Evolutionary conservation across 2,888 invertebrate species (phyloP).

Genomic region (Chalcosyrphus nemorum): DNA sequence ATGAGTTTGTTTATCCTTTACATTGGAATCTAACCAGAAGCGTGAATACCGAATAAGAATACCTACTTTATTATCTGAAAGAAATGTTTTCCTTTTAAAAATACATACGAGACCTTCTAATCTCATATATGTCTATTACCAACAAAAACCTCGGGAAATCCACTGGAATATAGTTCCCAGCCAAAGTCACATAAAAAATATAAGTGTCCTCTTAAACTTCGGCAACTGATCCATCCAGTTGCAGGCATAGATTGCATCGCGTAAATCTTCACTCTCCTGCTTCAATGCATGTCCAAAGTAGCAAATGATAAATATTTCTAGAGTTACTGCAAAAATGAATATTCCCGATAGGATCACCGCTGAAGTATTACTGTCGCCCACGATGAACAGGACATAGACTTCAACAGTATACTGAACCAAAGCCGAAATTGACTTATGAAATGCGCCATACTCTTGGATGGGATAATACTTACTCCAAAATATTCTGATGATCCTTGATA

Average conservation of each 20-base stretch:
- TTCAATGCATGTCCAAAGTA: constrained; percentile 84
- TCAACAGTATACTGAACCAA: constrained; percentile 80
- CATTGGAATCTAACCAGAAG: constrained; percentile 76
- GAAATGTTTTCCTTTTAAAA: neutral
- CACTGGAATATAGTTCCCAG: constrained; percentile 83
- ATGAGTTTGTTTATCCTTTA: too few species aligned
- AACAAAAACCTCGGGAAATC: constrained; percentile 83
- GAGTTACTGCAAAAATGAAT: constrained; percentile 83
- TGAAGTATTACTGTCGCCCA: constrained; percentile 75
- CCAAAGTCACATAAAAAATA: constrained; percentile 83
- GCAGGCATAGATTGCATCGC: constrained; percentile 83
- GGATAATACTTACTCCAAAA: constrained; percentile 74
- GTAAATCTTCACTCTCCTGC: constrained; percentile 82
- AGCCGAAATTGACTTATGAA: constrained; percentile 78
- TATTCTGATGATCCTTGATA: constrained; percentile 77
- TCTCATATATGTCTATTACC: constrained; percentile 79
- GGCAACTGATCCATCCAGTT: constrained; percentile 84
- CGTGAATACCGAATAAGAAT: constrained; percentile 77
- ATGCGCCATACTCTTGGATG: neutral
- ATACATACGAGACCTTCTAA: too few species aligned
- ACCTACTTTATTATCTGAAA: constrained; percentile 75
- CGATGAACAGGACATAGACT: constrained; percentile 82
- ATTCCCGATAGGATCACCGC: constrained; percentile 77
- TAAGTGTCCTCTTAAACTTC: constrained; percentile 81
- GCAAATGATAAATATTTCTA: constrained; percentile 84